Base-by-base conservation (phyloP, 2,113 vertebrate genomes). In the Cervus canadensis region DNA sequence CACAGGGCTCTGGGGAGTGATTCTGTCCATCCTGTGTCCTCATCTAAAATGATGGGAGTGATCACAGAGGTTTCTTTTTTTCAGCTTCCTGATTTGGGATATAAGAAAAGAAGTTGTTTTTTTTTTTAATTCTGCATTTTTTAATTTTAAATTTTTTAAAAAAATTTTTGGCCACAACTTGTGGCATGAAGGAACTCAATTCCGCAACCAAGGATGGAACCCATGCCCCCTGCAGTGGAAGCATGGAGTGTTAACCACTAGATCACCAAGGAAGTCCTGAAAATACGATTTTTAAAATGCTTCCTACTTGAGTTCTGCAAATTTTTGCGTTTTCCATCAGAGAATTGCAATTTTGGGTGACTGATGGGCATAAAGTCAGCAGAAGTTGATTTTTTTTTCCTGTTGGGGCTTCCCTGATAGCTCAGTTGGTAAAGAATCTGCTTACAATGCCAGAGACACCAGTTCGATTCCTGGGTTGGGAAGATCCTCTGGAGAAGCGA, bases 321-420 rank as follows among this genome's bases (percentile, higher is more conserved):
- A 2, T 6, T 16, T 89, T 36, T 43, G 36, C 57, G 33, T 71
- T 26, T 59, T 15, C 21, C 8, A 6, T 28, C 67, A 59, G 59
- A 62, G 15, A 6, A 0, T 5, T 33, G 28, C 67, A 10, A 0
- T 2, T 33, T 4, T 10, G 9, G 52, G 7, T 6, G 3, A 50
- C 5, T 1, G 5, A 48, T 7, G 7, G 83, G 0, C 28, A 4
- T 13, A 6, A 5, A 8, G 43, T 45, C 52, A 74, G 85, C 76
- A 62, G 78, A 60, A 16, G 28, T 6, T 9, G 59, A 9, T 28
- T 30, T 82, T 33, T 56, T 40, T 60, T 16, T 71, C 16, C 62
- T 67, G 33, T 21, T 67, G 33, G 33, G 17, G n/a, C 64, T 71
- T 36, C n/a, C n/a, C 17, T 71, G 64, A 71, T 11, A 36, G 64